phyloP scores from a whole-genome alignment of 2,888 invertebrate genomes.

The Colostygia pectinataria region DNA sequence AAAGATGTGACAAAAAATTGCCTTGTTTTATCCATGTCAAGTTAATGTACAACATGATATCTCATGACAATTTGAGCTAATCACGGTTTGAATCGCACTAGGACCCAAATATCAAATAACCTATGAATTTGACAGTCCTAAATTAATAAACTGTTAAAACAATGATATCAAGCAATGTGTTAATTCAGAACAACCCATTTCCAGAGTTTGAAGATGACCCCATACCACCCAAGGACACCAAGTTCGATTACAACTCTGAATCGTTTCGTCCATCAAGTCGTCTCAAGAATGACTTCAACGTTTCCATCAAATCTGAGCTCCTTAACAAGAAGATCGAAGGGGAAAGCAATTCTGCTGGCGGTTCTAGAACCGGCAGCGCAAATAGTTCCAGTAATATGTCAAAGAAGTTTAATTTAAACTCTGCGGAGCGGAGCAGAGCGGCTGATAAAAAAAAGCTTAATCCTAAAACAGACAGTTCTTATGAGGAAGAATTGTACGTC shows the following conservation, averaged over 20 bases:
- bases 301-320: constrained; percentile 72
- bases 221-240: constrained; percentile 55
- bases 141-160: no score
- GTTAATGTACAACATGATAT: no score
- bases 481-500: constrained; percentile 95
- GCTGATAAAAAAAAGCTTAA: constrained; percentile 54
- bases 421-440: constrained; percentile 40
- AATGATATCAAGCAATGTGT: no score
- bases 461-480: constrained; percentile 71
- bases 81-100: no score
- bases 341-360: constrained; percentile 46
- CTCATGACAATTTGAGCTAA: no score
- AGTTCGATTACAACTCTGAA: constrained; percentile 64
- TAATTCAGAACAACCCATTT: background rate
- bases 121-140: no score
- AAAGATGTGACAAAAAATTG: no score
- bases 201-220: constrained; percentile 61
- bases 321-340: constrained; percentile 58
- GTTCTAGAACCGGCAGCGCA: constrained; percentile 65
- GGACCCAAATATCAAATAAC: no score
- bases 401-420: constrained; percentile 66
- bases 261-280: constrained; percentile 68
- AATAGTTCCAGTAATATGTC: constrained; percentile 77
- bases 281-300: constrained; percentile 72
- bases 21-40: background rate